Conservation (phyloP, 2,797 vertebrate genomes). For the Rhodeus uyekii region DNA sequence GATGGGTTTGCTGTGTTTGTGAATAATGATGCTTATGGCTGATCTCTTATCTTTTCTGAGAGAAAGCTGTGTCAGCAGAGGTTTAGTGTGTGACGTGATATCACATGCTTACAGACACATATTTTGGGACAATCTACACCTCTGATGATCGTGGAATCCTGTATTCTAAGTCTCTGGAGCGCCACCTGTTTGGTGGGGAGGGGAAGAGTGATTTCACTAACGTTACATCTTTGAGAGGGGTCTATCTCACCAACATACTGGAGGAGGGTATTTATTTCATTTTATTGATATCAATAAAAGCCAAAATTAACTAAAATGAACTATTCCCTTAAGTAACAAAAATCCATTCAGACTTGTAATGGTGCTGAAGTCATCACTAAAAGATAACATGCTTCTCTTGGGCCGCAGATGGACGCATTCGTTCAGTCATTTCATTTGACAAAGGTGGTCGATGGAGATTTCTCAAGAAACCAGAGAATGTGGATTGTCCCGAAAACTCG, state of each 20-base stretch:
- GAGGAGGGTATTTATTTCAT: slow-evolving; percentile 67
- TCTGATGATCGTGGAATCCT: slow-evolving; percentile 81
- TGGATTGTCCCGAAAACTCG: slow-evolving; percentile 67
- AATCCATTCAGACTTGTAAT: neutral
- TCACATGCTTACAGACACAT: slow-evolving; percentile 63
- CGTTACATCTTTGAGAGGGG: slow-evolving; percentile 79
- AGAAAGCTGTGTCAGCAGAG: slow-evolving; percentile 33
- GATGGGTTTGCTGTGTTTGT: neutral
- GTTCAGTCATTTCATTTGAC: slow-evolving; percentile 80
- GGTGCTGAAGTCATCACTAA: neutral
- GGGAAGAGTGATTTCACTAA: slow-evolving; percentile 83
- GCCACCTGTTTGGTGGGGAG: slow-evolving; percentile 79
- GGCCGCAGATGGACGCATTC: slow-evolving; percentile 75
- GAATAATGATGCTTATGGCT: slow-evolving; percentile 5
- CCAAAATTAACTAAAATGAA: too few relatives aligned
- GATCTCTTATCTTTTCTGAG: slow-evolving; percentile 27
- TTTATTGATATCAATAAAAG: too few relatives aligned
- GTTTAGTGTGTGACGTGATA: slow-evolving; percentile 22
- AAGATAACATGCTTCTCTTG: neutral
- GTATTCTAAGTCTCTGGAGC: slow-evolving; percentile 81
- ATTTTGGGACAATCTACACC: slow-evolving; percentile 82
- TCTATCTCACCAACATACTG: slow-evolving; percentile 81
- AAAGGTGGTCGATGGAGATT: slow-evolving; percentile 76
- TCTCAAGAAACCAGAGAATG: slow-evolving; percentile 76
- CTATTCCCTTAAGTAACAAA: neutral